Percentiles rank a stretch among this genome's conserved stretches.
phyloP scores from a whole-genome alignment of 2,888 invertebrate species.

The Mimachlamys varia region DNA sequence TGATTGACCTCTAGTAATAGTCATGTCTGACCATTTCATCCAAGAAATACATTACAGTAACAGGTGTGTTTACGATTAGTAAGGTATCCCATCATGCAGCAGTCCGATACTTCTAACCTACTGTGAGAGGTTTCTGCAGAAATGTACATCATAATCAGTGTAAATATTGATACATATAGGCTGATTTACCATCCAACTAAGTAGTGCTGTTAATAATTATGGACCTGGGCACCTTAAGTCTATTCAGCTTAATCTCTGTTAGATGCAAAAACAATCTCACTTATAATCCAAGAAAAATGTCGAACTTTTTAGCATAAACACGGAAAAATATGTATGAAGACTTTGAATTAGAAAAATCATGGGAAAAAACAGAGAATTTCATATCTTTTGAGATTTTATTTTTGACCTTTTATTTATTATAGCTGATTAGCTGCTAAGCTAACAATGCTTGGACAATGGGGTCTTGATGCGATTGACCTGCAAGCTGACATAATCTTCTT shows the following conservation, averaged over 20 bases:
- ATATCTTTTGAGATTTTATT: not conserved
- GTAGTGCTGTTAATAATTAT: not conserved
- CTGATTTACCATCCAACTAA: not conserved
- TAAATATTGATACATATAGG: conserved; percentile 24
- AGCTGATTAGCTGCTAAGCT: not conserved
- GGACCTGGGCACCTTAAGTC: not conserved
- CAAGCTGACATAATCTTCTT: conserved; percentile 31
- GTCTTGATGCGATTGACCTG: not conserved
- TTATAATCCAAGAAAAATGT: not conserved
- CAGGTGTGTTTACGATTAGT: conserved; percentile 22
- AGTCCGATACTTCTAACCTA: not conserved
- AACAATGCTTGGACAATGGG: not conserved
- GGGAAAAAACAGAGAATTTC: not conserved
- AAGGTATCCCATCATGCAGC: not conserved
- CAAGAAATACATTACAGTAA: not conserved
- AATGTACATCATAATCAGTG: not conserved
- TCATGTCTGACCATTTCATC: no score
- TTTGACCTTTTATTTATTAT: not conserved
- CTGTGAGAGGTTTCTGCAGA: not conserved
- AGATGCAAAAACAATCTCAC: not conserved
- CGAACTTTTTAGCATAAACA: not conserved
- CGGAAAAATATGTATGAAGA: not conserved
- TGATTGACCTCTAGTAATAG: no score
- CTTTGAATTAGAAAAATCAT: not conserved
- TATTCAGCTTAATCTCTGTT: not conserved